Conservation (phyloP, 2,888 invertebrate genomes). For the Neoascia interrupta region DNA sequence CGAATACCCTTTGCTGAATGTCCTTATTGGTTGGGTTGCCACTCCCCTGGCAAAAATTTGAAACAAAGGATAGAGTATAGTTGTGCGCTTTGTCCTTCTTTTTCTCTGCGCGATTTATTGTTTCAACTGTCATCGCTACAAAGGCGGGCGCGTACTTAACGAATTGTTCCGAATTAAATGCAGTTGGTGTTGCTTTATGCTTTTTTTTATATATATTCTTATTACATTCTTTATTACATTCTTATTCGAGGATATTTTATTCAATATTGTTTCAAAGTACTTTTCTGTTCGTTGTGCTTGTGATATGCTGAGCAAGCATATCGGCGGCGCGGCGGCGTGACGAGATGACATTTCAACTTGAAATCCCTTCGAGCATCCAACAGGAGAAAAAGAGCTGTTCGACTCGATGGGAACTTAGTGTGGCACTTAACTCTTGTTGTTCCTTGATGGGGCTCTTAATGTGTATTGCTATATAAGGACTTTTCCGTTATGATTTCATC, state of each 20-base stretch:
- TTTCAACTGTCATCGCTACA: conserved; percentile 62
- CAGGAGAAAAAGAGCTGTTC: conserved; percentile 28
- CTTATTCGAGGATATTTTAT: conserved; percentile 41
- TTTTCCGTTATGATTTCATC: conserved; percentile 54
- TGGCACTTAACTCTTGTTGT: conserved; percentile 57
- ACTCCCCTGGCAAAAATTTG: conserved; percentile 46
- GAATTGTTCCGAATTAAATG: conserved; percentile 54
- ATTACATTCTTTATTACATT: conserved; percentile 25
- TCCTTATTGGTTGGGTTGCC: conserved; percentile 50
- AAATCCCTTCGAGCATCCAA: conserved; percentile 30
- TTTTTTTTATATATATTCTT: conserved; percentile 2
- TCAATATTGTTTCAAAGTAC: conserved; percentile 48
- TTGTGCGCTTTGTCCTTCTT: conserved; percentile 39
- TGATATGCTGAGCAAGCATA: not conserved
- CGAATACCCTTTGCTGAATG: conserved; percentile 35
- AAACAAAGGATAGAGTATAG: conserved; percentile 64
- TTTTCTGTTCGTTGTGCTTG: too few relatives aligned
- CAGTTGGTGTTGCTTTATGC: conserved; percentile 23
- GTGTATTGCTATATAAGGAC: conserved; percentile 44
- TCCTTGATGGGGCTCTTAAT: conserved; percentile 60
- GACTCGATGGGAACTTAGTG: conserved; percentile 43
- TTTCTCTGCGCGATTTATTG: conserved; percentile 43
- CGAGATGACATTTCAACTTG: conserved; percentile 48
- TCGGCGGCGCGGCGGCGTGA: not conserved
- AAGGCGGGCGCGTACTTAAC: conserved; percentile 49